Conservation (phyloP, 2,797 vertebrate species). For the Cryptoprocta ferox region DNA sequence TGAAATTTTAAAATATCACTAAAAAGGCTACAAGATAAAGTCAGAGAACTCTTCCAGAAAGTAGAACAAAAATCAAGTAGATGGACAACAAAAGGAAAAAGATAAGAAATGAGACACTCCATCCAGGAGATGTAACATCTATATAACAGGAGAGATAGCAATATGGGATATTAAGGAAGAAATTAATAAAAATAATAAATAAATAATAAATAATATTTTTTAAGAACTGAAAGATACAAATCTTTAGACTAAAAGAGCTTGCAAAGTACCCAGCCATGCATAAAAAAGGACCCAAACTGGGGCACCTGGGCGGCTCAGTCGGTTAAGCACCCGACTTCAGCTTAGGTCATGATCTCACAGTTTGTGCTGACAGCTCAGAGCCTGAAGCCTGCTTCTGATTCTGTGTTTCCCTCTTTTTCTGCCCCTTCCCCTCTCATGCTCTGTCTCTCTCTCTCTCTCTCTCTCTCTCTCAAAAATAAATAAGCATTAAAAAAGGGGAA, state of each 20-base stretch:
- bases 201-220: not conserved
- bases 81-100: not conserved
- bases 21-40: not conserved
- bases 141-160: not conserved
- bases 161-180: not conserved
- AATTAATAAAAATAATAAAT: not conserved
- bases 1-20: not conserved
- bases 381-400: too few relatives aligned
- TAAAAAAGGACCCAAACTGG: not conserved
- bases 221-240: not conserved
- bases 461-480: too few relatives aligned
- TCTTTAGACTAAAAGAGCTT: not conserved
- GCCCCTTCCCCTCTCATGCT: too few relatives aligned
- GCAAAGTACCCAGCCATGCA: not conserved
- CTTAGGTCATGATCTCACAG: too few relatives aligned
- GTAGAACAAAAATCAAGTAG: not conserved
- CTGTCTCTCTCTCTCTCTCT: too few relatives aligned
- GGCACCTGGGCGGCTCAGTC: too few relatives aligned
- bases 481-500: not conserved
- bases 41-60: not conserved
- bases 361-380: too few relatives aligned
- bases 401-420: too few relatives aligned
- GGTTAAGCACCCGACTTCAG: too few relatives aligned
- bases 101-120: not conserved
- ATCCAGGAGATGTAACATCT: not conserved